These are phyloP conservation scores for Lontra canadensis DNA, from an alignment of 2,113 vertebrate genomes.

Conservation along the genomic window DNA sequence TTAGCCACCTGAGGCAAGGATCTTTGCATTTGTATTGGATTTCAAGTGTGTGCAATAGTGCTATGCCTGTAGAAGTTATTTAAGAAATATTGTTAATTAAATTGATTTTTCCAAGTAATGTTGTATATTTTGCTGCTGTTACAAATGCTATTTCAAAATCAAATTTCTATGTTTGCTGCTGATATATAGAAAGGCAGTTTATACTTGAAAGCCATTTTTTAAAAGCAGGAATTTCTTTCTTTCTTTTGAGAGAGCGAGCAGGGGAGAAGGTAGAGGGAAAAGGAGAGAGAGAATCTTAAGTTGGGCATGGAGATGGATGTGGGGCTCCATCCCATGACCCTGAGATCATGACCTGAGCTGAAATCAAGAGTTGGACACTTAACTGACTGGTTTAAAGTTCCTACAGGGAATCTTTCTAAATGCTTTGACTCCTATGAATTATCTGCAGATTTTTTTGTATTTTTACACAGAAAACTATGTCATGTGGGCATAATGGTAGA, in stretches of 20 bases:
- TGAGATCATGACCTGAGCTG: neutral
- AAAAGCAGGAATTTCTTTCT: neutral
- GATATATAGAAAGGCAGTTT: neutral
- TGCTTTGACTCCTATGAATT: neutral
- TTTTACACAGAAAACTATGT: neutral
- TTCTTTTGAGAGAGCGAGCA: neutral
- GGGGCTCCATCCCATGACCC: no score
- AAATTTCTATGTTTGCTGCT: neutral
- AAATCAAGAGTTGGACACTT: neutral
- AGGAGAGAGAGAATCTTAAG: no score
- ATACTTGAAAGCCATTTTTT: neutral
- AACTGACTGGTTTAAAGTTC: neutral
- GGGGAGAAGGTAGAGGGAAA: no score
- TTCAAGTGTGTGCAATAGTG: neutral
- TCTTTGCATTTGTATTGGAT: neutral
- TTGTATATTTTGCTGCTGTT: neutral
- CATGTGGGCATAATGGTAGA: neutral
- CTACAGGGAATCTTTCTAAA: neutral
- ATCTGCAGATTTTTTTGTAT: neutral
- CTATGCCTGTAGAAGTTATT: neutral
- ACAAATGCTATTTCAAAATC: neutral
- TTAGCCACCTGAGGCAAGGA: neutral
- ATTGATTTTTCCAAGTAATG: neutral
- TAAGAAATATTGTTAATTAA: neutral
- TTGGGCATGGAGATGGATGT: no score